Evolutionary conservation across 2,888 invertebrate species (phyloP), one percentile per base, ranked within the genome.

Genomic region (Crossocerus cetratus): DNA sequence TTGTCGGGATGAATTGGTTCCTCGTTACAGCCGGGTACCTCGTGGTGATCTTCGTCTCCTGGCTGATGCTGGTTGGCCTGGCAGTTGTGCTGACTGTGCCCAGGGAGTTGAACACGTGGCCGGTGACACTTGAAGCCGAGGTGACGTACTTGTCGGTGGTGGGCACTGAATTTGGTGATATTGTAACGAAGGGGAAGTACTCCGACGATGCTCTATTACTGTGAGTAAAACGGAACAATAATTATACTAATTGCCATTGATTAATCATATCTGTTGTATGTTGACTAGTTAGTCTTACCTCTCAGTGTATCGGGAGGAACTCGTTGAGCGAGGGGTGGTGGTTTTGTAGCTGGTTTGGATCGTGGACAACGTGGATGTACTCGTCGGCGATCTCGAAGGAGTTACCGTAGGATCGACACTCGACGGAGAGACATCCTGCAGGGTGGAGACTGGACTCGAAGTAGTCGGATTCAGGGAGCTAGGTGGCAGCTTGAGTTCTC

Each of bases 401-500:
- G 16, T 49, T 16, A 49, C 2, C 5, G 49, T 49, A 16, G 76
- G 69, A 32, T 79, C 68, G 5, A 69, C 44, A 0, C 66, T 72
- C 1, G 65, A 64, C 0, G 53, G 66, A 16, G 49, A 49, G 3
- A 57, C 72, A 45, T 56, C 57, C 2, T 81, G 83, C 8, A 82
- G 69, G 2, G 85, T 82, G 0, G 83, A 20, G 18, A 71, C 0
- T 16, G 49, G 16, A 16, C 8, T 49, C 16, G 13, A 63, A 18
- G 83, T 83, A 0, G 79, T 81, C 44, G 88, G 80, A 58, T 88
- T 90, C 0, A 90, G 88, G 2, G 90, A 88, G 58, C 84, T 87
- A 0, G 93, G 92, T 0, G 96, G 96, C 60, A 96, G 86, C 86
- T 96, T 95, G 32, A 96, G 93, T 87, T 96, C 96, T 0, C 96